Percentiles rank a stretch among this genome's conserved stretches.
Evolutionary conservation across 2,113 vertebrate species (phyloP).

Genomic region (Tiliqua scincoides): DNA sequence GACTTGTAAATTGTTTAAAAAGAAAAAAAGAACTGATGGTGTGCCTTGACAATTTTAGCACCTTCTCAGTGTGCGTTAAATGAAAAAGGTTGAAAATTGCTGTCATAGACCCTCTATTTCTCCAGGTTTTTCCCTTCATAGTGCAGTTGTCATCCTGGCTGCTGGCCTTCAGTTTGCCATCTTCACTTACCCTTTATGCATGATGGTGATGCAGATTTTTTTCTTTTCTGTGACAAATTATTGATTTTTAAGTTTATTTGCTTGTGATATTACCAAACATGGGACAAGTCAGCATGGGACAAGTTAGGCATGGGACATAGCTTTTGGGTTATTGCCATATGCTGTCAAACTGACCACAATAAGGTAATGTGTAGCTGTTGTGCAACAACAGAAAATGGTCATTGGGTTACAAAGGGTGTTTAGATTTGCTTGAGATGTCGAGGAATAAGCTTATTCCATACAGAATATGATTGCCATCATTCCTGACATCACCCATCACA

Average conservation of each 20-base stretch:
- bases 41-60: too few relatives aligned
- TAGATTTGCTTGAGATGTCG: not conserved
- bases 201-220: not conserved
- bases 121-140: too few relatives aligned
- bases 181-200: not conserved
- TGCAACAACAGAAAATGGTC: not conserved
- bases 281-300: not conserved
- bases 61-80: too few relatives aligned
- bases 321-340: not conserved
- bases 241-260: not conserved
- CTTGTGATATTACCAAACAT: not conserved
- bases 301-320: not conserved
- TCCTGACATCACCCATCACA: not conserved
- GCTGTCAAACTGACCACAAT: not conserved
- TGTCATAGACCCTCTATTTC: too few relatives aligned
- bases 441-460: conserved; percentile 1
- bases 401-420: not conserved
- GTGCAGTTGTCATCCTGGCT: too few relatives aligned
- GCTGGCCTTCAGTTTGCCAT: not conserved
- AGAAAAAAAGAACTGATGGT: too few relatives aligned
- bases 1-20: too few relatives aligned
- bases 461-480: not conserved
- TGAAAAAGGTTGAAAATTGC: too few relatives aligned
- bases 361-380: not conserved
- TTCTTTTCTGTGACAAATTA: not conserved